Base-by-base conservation (phyloP, 35 echinoderm and acorn worm genomes). In the Apostichopus parvimensis region DNA sequence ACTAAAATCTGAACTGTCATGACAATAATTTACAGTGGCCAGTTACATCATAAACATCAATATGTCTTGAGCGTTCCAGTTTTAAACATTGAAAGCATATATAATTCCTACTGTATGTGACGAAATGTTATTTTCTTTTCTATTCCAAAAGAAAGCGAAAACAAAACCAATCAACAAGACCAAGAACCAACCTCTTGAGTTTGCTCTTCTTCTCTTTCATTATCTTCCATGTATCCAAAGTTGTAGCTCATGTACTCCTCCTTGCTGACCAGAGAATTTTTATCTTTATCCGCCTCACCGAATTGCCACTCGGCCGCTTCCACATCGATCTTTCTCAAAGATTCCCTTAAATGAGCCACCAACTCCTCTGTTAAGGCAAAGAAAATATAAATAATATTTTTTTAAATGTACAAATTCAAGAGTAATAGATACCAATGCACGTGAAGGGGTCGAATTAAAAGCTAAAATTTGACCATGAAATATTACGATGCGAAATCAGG, bases 281-380 rank as follows among this genome's bases (percentile, higher is more conserved):
- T 57, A 71, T 90, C 88, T 76, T 76, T 62, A 20, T 90, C 88
- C 0, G 88, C 73, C 24, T 90, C 88, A 6, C 53, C 88, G 53
- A 77, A 90, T 71, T 90, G 88, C 15, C 15, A 77, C n/a, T 90
- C 66, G 15, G 88, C 88, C 45, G 88, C 88, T 56, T 90, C 88
- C 24, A 90, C 88, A 8, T 90, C 88, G 53, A 90, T 90, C 70
- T 90, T 90, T 13, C 73, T 65, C 24, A 90, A 34, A 20, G 26
- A 54, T 21, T 90, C 88, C 53, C 66, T 24, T n/a, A 90, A 55
- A 57, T 90, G 88, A 11, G 73, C 88, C 5, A 90, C 73, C 17
- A 90, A 71, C 73, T 90, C 88, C 66, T 90, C 88, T 90, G 24
- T 57, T 23, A 12, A 78, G 9, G 88, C 7, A 76, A 52, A 90